These are phyloP conservation scores for Anthoscopus minutus DNA, from an alignment of 2,113 vertebrate genomes.

Conservation along the genomic window DNA sequence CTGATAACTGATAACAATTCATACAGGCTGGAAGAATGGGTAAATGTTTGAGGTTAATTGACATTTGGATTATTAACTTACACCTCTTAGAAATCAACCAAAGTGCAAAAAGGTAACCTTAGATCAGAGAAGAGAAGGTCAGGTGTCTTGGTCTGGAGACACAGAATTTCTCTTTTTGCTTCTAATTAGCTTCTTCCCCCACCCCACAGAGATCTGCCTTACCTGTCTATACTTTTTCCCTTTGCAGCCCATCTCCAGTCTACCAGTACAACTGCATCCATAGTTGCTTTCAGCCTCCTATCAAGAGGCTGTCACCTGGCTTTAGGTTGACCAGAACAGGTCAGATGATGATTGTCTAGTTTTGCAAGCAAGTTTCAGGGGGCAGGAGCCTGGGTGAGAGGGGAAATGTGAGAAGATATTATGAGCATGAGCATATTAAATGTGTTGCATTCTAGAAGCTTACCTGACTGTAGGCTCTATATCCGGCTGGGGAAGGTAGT, in stretches of 20 bases:
- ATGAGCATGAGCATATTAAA: too few species aligned
- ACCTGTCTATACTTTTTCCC: neutral
- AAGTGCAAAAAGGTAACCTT: neutral
- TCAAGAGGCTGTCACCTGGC: neutral
- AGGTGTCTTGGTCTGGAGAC: neutral
- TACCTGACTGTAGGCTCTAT: neutral
- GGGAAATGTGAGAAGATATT: neutral
- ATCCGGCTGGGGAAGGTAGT: neutral
- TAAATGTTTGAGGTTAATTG: neutral
- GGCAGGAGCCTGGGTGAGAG: neutral
- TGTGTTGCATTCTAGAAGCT: fast-evolving
- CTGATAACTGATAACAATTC: neutral
- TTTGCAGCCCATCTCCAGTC: neutral
- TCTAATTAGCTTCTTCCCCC: neutral
- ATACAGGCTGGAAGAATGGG: neutral
- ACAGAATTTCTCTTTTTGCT: neutral
- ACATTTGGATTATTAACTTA: neutral
- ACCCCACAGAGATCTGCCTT: neutral
- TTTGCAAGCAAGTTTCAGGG: neutral
- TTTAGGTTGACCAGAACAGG: neutral
- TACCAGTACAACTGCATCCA: neutral
- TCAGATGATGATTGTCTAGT: neutral
- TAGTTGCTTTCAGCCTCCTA: neutral
- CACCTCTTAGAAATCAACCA: neutral
- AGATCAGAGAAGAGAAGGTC: neutral